A percentile compares a stretch with the other conserved stretches of the same genome.
Conservation (phyloP, 2,113 vertebrate species). For the Notarius lentiginosus region DNA sequence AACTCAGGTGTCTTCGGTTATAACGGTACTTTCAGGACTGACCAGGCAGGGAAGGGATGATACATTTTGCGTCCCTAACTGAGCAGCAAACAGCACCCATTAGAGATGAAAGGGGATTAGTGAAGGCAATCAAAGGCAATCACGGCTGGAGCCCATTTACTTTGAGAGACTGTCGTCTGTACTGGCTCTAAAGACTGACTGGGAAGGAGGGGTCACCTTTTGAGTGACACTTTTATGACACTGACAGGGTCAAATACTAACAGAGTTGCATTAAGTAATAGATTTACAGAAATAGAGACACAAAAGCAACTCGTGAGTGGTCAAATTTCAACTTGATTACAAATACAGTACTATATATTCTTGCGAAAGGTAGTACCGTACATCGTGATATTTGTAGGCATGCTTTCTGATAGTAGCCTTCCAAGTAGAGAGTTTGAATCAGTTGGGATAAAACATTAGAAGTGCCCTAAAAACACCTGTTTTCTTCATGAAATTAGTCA, state of each 20-base stretch:
- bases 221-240: constrained; percentile 40
- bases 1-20: not conserved
- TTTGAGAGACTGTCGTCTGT: constrained; percentile 64
- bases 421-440: not conserved
- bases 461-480: not conserved
- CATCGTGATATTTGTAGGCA: not conserved
- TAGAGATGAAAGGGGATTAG: constrained; percentile 75
- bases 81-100: constrained; percentile 75
- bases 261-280: not conserved
- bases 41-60: constrained; percentile 29
- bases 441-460: not conserved
- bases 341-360: not conserved
- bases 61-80: constrained; percentile 70
- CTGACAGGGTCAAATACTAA: not conserved
- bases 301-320: not conserved
- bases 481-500: not conserved
- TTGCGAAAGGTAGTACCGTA: not conserved
- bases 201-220: constrained; percentile 1
- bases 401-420: not conserved
- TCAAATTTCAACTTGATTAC: not conserved
- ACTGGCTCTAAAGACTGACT: constrained; percentile 31
- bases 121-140: constrained; percentile 70
- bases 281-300: constrained; percentile 15
- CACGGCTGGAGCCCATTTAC: constrained; percentile 59
- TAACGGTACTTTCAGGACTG: not conserved